Base-by-base conservation (phyloP, 37 sponge, comb jelly and placozoan genomes). In the Beroe forskalii region DNA sequence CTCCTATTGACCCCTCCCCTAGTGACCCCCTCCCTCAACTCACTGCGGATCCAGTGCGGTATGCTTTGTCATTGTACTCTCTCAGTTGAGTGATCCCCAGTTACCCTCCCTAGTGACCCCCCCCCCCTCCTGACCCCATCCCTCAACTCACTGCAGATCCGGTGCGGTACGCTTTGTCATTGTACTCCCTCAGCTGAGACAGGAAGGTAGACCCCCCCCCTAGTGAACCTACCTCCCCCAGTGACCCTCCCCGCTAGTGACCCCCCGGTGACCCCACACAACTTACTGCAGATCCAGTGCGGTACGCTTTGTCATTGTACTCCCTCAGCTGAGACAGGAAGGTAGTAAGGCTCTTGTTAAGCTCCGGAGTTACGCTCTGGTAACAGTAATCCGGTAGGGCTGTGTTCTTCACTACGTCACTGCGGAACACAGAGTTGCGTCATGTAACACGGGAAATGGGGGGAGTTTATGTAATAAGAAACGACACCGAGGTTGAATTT, bases 61-160 rank as follows among this genome's bases (percentile, higher is more conserved):
- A 72, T 8, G 75, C 75, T 72, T 72, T 72, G 75, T 72, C 75
- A 30, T 72, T 72, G 22, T 38, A 72, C 20, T 72, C 75, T 14
- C 75, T 3, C 19, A 72, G 75, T 30, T 72, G 38, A 20, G 40
- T 17, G 39, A 72, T n/a, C n/a, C n/a, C n/a, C n/a, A n/a, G n/a
- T n/a, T n/a, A n/a, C n/a, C n/a, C n/a, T n/a, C n/a, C n/a, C n/a
- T n/a, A n/a, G n/a, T n/a, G n/a, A n/a, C n/a, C n/a, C n/a, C n/a
- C n/a, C n/a, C n/a, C n/a, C n/a, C n/a, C n/a, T n/a, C n/a, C n/a
- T n/a, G n/a, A n/a, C n/a, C n/a, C n/a, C n/a, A n/a, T n/a, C n/a
- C n/a, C n/a, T n/a, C n/a, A n/a, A 33, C 75, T 72, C 20, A 72
- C 75, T 17, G 75, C 35, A 22, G 75, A 72, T 14, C 75, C 75